Conservation (phyloP, 2,888 invertebrate genomes). For the Ochlodes sylvanus region DNA sequence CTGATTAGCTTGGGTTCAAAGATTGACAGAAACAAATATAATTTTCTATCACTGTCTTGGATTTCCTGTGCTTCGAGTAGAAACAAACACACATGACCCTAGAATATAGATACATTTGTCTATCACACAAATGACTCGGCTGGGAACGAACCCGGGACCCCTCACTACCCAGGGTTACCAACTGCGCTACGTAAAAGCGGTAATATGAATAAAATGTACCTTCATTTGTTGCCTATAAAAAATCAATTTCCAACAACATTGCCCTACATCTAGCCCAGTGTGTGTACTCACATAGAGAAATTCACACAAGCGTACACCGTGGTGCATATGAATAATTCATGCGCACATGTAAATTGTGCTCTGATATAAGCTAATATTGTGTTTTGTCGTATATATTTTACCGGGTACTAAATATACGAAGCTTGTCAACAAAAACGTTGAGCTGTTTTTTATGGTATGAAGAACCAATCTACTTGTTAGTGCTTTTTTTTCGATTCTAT, state of each 20-base stretch:
- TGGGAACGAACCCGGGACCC: too few relatives aligned
- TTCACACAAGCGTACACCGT: conserved; percentile 25
- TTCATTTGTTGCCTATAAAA: not conserved
- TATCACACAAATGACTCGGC: too few relatives aligned
- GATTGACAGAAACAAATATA: too few relatives aligned
- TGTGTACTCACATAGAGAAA: conserved; percentile 9
- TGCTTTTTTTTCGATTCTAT: too few relatives aligned
- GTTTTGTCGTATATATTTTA: conserved; percentile 25
- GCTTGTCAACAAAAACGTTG: conserved; percentile 1
- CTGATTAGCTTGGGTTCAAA: too few relatives aligned
- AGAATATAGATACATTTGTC: too few relatives aligned
- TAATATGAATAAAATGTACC: not conserved
- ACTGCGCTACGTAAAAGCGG: too few relatives aligned
- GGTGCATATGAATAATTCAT: conserved; percentile 29
- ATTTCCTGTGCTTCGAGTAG: too few relatives aligned
- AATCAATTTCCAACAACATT: not conserved
- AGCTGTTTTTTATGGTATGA: not conserved
- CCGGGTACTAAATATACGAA: conserved; percentile 2
- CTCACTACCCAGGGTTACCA: too few relatives aligned
- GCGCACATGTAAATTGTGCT: conserved; percentile 19
- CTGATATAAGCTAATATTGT: conserved; percentile 32
- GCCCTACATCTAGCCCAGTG: conserved; percentile 5
- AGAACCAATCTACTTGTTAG: not conserved
- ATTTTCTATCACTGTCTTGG: too few relatives aligned
- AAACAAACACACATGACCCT: too few relatives aligned